Evolutionary conservation across 2,888 invertebrate species (phyloP), one percentile per base, ranked within the genome.

Genomic region (Heliothis peltigera): DNA sequence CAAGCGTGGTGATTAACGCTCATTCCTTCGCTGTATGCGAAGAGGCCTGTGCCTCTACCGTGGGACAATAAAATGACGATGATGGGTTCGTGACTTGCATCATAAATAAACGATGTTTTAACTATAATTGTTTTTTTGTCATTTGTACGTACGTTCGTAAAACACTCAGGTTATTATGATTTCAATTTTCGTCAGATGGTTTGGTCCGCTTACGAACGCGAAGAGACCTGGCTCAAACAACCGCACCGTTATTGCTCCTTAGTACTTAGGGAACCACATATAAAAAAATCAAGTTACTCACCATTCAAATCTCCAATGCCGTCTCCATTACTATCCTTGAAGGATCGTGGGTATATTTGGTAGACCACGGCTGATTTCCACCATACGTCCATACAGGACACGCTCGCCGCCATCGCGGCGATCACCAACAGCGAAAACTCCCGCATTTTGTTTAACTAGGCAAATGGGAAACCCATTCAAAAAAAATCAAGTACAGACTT

Each of bases 261-360:
- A 32, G 10, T 32, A 3, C 10, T 3, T 12, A 0, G n/a, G n/a
- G n/a, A n/a, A 32, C 3, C 8, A 32, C 3, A 28, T 28, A 35
- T 35, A 35, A 35, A 2, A 5, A n/a, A n/a, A 39, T 39, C 1
- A 5, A n/a, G 39, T 18, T 21, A 79, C 88, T 90, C 80, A 96
- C 98, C 98, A 84, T 95, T 95, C 7, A 98, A 86, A 89, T 98
- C 98, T 2, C 98, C 98, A 12, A 96, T 91, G 0, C 98, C 98
- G 84, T 97, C 97, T 0, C 96, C 96, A 83, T 97, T 89, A 61
- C 96, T 96, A 87, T 98, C 98, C 84, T 96, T 96, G 92, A 97
- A 98, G 0, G 97, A 97, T 66, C 97, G 94, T 0, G 97, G 97
- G 85, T 97, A 97, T 57, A 98, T 96, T 89, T 98, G 97, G 89